A percentile compares a stretch with the other conserved stretches of the same genome.
Evolutionary conservation across 2,888 invertebrate species (phyloP).

Genomic region (Cerastis rubricosa): DNA sequence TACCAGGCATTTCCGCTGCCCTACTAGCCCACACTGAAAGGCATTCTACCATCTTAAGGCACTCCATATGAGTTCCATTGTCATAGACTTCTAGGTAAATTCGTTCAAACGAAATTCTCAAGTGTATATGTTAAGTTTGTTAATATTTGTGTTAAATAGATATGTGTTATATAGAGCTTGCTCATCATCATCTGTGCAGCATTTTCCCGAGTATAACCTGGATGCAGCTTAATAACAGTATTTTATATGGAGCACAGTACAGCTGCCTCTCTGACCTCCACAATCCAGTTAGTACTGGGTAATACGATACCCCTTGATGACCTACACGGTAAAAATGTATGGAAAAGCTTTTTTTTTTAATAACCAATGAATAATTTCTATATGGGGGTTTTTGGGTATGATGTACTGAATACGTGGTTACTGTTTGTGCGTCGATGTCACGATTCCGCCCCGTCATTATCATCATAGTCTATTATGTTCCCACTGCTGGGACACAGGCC

Average conservation of each 20-base stretch:
- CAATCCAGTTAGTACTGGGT: background rate
- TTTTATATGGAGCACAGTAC: background rate
- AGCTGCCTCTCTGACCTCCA: background rate
- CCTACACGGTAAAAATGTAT: no score
- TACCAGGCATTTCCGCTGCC: conserved; percentile 3
- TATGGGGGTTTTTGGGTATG: no score
- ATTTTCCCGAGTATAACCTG: no score
- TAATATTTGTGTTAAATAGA: conserved; percentile 1
- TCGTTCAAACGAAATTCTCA: conserved; percentile 52
- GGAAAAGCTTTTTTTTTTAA: no score
- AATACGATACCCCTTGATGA: background rate
- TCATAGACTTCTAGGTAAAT: conserved; percentile 59
- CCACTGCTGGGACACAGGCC: no score
- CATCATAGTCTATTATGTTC: no score
- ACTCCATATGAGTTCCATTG: conserved; percentile 60
- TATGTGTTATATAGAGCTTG: background rate
- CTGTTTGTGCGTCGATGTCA: no score
- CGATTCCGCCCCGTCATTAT: no score
- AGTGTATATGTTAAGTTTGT: background rate
- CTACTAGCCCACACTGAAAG: conserved; percentile 48
- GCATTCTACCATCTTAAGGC: conserved; percentile 53
- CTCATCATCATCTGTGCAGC: background rate
- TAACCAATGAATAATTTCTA: no score
- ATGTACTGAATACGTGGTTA: no score
- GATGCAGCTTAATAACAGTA: no score